Base-by-base conservation (phyloP, 2,113 vertebrate species). In the Crotalus helleri region DNA sequence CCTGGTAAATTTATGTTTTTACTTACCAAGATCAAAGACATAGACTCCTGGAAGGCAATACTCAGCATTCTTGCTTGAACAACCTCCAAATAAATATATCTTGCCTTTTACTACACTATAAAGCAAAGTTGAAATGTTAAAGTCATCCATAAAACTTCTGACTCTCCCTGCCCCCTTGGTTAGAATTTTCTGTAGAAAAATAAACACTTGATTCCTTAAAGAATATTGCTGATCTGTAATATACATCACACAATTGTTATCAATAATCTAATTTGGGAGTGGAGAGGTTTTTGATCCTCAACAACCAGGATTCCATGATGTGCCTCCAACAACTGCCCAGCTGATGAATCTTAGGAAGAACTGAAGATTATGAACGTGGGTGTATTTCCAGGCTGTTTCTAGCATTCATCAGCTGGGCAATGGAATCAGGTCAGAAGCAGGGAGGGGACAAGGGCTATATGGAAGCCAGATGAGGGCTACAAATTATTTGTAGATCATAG, bases 71-170 rank as follows among this genome's bases (percentile, higher is more conserved):
- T 96, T 90, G 58, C 95, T 55, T 57, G 96, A 97, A 3, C 90
- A 93, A 53, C 97, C 97, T 94, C 97, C 95, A 95, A 98, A 98
- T 92, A 98, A 97, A 93, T 97, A 96, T 55, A 98, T 93, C 92
- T 97, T 98, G 29, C 98, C 96, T 95, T 97, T 97, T 51, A 96
- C 95, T 90, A 97, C 6, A 61, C 61, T 91, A 58, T 91, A 90
- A 93, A 13, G 10, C n/a, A 93, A 95, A 94, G 17, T 55, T 87
- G 86, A 23, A 39, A 89, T 54, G 91, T 15, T 90, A 93, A 7
- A 26, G 26, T 19, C 69, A 21, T 49, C 57, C n/a, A n/a, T 87
- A 91, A 89, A 0, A 0, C 0, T 4, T 23, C 53, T 96, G 26
- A 3, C 24, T 29, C n/a, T 29, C 86, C 21, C 91, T 3, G 10